A percentile compares a stretch with the other conserved stretches of the same genome.
These are phyloP conservation scores for Torymus tubicola DNA, from an alignment of 2,888 invertebrate species.

Conservation along the genomic window DNA sequence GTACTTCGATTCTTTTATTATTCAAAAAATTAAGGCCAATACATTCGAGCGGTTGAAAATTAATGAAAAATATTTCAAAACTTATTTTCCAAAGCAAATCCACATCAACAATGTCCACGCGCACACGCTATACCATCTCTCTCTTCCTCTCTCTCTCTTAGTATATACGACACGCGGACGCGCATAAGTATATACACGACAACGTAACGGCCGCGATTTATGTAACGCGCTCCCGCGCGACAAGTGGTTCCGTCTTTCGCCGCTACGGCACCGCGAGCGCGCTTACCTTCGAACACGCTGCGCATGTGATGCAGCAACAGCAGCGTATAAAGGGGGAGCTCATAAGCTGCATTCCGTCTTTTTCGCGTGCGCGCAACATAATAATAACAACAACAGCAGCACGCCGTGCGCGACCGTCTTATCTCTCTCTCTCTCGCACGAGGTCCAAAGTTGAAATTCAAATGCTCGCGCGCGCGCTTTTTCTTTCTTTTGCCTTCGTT, in stretches of 20 bases:
- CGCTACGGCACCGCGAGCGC: slow-evolving; percentile 31
- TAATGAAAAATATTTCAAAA: too few relatives aligned
- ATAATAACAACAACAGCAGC: neutral
- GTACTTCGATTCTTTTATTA: too few relatives aligned
- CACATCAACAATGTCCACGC: too few relatives aligned
- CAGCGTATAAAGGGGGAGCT: slow-evolving; percentile 16
- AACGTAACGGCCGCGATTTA: slow-evolving; percentile 13
- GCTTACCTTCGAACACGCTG: slow-evolving; percentile 4
- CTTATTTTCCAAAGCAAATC: too few relatives aligned
- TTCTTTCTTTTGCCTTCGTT: neutral
- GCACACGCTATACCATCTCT: too few relatives aligned
- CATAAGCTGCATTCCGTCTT: slow-evolving; percentile 36
- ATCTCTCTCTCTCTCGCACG: slow-evolving; percentile 18
- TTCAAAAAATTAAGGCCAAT: too few relatives aligned
- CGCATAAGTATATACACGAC: too few relatives aligned
- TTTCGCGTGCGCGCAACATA: slow-evolving; percentile 1
- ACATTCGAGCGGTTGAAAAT: too few relatives aligned
- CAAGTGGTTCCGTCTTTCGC: slow-evolving; percentile 50
- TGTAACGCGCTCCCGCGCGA: slow-evolving; percentile 29
- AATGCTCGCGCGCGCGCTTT: neutral
- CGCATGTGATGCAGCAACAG: too few relatives aligned
- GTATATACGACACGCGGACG: too few relatives aligned
- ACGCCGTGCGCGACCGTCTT: neutral
- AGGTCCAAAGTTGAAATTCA: slow-evolving; percentile 35
- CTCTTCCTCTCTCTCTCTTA: too few relatives aligned